Base-by-base conservation (phyloP, 2,888 invertebrate genomes). In the Digitonthophagus gazella region DNA sequence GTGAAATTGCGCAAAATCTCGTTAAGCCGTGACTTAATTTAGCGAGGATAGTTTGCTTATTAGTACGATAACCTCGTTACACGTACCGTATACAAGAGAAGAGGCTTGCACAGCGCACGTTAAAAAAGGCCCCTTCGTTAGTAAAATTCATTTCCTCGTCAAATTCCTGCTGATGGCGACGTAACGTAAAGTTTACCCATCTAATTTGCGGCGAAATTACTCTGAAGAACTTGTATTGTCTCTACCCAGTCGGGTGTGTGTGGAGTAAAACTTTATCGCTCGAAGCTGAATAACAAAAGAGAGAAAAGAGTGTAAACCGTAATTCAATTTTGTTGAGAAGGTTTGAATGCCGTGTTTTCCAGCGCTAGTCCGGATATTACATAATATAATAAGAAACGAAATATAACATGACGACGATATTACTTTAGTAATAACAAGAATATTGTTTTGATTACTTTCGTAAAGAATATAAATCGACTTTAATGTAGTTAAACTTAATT, bases 171-270 rank as follows among this genome's bases (percentile, higher is more conserved):
- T 65, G 68, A 71, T 69, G 72, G 72, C 70, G 72, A 72, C 71
- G 72, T 71, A 65, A 71, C 71, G 73, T 71, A 72, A 74, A 74
- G 69, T 73, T 72, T 67, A 69, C 69, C 72, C 71, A 71, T 72
- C 71, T 73, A 74, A 74, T 73, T 73, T 71, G 68, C 44, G 67
- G 66, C 19, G 74, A 72, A 61, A 72, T 72, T 71, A 67, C 69
- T 44, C 28, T 11, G 11, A 55, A 65, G 15, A 64, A 63, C 65
- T 65, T 69, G 66, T 56, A 70, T 68, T 68, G 70, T 70, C 61
- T 70, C 28, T n/a, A 19, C 58, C 22, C 15, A 57, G 57, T 56
- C 63, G 65, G 44, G 61, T 63, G 67, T 56, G 65, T 11, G 28
- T 44, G 28, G 19, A 65, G 58, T 70, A 70, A 67, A 70, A 70